These are phyloP conservation scores for Pachliopta kotzebuea DNA, from an alignment of 2,888 invertebrate genomes.

Conservation along the genomic window DNA sequence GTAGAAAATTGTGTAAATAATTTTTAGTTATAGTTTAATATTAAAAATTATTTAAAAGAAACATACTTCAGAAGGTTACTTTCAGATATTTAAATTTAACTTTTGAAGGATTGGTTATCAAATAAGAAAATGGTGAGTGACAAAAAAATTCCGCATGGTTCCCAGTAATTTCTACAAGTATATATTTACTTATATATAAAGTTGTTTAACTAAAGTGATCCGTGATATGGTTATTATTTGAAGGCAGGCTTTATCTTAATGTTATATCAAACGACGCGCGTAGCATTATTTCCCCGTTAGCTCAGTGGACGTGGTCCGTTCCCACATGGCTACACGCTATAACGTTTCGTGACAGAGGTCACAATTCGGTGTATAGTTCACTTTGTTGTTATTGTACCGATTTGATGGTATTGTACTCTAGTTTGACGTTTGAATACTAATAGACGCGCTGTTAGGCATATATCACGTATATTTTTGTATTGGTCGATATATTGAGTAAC, in stretches of 20 bases:
- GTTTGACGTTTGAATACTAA: conserved; percentile 21
- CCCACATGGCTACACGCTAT: conserved; percentile 34
- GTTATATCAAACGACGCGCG: conserved; percentile 34
- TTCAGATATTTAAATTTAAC: no score
- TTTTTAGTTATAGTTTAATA: no score
- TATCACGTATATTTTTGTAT: background rate
- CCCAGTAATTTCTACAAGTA: no score
- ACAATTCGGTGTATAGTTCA: conserved; percentile 30
- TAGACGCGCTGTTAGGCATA: background rate
- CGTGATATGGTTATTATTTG: background rate
- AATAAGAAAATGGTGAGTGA: no score
- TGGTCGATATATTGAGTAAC: background rate
- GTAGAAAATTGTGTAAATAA: no score
- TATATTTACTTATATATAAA: no score
- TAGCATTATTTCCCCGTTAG: conserved; percentile 33
- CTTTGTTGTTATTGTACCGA: conserved; percentile 13
- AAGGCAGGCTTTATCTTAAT: conserved; percentile 34
- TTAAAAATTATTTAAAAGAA: no score
- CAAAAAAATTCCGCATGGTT: no score
- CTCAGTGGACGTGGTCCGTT: conserved; percentile 31
- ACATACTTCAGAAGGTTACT: no score
- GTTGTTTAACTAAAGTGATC: no score
- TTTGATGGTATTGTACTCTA: conserved; percentile 8
- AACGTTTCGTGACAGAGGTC: conserved; percentile 37
- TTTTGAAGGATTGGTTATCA: no score